These are phyloP conservation scores for Paradisaea rubra DNA, from an alignment of 2,113 vertebrate species.

Conservation along the genomic window DNA sequence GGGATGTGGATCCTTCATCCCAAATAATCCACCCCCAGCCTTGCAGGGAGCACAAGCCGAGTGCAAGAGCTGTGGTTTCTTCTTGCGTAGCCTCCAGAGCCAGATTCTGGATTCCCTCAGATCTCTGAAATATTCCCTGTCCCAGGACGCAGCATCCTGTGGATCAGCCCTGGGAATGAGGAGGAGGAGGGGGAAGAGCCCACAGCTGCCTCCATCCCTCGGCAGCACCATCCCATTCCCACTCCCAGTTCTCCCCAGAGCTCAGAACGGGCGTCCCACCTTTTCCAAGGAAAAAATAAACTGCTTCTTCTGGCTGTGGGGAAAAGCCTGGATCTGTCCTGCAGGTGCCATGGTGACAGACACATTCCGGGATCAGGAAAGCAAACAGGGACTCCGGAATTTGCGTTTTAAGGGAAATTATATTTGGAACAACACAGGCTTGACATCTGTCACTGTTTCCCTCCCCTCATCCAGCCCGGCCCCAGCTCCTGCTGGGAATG, in stretches of 20 bases:
- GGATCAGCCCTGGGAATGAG: neutral
- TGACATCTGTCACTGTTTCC: neutral
- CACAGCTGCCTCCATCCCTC: neutral
- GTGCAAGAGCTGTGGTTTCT: neutral
- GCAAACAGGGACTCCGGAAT: neutral
- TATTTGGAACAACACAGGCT: neutral
- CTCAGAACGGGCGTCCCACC: neutral
- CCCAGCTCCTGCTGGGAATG: neutral
- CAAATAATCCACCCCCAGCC: neutral
- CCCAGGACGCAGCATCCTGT: neutral
- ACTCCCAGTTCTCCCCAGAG: neutral
- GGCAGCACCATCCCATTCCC: neutral
- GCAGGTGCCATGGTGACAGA: conserved; percentile 31
- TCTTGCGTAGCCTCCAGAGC: neutral
- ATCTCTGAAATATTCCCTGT: neutral
- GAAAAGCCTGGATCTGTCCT: neutral
- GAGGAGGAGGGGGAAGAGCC: neutral
- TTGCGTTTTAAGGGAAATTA: neutral
- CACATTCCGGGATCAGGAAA: neutral
- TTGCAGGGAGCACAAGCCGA: neutral
- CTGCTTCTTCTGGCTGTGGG: neutral
- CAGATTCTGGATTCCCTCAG: neutral
- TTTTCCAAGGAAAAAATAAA: neutral
- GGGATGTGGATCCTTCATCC: neutral
- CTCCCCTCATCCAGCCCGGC: neutral